phyloP scores from a whole-genome alignment of 2,797 vertebrate species.

The Myioborus melanocephalus region DNA sequence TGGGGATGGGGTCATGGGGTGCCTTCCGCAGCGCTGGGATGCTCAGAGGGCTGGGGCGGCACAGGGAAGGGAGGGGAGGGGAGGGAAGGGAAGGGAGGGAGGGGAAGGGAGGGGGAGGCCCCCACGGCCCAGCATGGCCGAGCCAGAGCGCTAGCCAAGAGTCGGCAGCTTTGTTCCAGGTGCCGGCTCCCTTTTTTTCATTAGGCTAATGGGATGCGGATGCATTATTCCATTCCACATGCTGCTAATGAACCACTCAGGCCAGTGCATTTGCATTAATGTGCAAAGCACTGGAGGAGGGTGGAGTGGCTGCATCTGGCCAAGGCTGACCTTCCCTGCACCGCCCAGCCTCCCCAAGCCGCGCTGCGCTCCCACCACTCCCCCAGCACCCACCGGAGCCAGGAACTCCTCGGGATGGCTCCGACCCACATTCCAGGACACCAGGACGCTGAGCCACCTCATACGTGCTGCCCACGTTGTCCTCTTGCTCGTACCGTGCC shows the following conservation, averaged over 20 bases:
- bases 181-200: slow-evolving; percentile 72
- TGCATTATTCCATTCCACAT: slow-evolving; percentile 73
- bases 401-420: neutral
- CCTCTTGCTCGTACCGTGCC: rapidly evolving
- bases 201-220: slow-evolving; percentile 75
- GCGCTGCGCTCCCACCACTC: neutral
- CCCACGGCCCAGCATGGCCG: slow-evolving; percentile 24
- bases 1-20: neutral
- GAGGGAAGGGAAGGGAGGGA: neutral
- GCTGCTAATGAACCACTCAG: slow-evolving; percentile 74
- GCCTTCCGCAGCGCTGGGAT: neutral
- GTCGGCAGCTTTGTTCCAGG: slow-evolving; percentile 71
- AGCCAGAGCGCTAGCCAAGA: slow-evolving; percentile 61
- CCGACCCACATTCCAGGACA: slow-evolving; percentile 17
- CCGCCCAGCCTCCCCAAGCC: neutral
- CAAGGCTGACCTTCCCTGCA: slow-evolving; percentile 35
- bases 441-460: neutral
- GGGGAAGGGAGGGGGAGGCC: neutral
- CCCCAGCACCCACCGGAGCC: neutral
- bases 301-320: slow-evolving; percentile 59
- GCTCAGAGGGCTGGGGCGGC: neutral
- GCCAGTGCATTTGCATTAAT: slow-evolving; percentile 74
- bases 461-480: neutral
- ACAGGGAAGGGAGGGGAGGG: neutral
- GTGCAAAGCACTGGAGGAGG: slow-evolving; percentile 57